These are phyloP conservation scores for Chlorops oryzae DNA, from an alignment of 1,140 invertebrate genomes.

Conservation along the genomic window DNA sequence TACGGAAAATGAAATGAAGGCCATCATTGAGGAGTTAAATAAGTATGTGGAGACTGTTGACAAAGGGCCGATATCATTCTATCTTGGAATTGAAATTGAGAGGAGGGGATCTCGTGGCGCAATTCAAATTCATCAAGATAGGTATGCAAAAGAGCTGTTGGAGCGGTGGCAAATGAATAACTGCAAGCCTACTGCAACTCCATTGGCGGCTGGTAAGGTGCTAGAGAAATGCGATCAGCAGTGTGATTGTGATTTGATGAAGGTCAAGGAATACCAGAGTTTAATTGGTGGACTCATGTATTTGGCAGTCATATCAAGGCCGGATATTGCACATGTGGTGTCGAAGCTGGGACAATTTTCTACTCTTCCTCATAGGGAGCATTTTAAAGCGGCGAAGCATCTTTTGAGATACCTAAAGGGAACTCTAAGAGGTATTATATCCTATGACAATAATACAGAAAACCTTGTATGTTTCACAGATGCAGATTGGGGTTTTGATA, in stretches of 20 bases:
- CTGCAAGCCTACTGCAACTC: conserved; percentile 17
- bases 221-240: too few relatives aligned
- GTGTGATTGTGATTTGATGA: too few relatives aligned
- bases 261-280: conserved; percentile 24
- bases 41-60: background rate
- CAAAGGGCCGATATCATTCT: background rate
- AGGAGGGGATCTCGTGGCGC: background rate
- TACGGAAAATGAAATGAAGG: background rate
- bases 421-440: too few relatives aligned
- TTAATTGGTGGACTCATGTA: conserved; percentile 44
- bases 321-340: conserved; percentile 41
- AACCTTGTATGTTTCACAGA: too few relatives aligned
- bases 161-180: background rate
- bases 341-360: conserved; percentile 22
- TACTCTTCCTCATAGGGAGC: conserved; percentile 14
- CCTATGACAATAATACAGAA: too few relatives aligned
- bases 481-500: too few relatives aligned
- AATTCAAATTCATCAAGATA: conserved; percentile 6
- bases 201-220: too few relatives aligned
- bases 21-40: conserved; percentile 1
- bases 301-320: conserved; percentile 34
- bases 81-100: too few relatives aligned
- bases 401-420: too few relatives aligned
- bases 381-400: conserved; percentile 19
- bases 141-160: background rate